phyloP scores from a whole-genome alignment of 2,888 invertebrate genomes.

The Schizotus pectinicornis region DNA sequence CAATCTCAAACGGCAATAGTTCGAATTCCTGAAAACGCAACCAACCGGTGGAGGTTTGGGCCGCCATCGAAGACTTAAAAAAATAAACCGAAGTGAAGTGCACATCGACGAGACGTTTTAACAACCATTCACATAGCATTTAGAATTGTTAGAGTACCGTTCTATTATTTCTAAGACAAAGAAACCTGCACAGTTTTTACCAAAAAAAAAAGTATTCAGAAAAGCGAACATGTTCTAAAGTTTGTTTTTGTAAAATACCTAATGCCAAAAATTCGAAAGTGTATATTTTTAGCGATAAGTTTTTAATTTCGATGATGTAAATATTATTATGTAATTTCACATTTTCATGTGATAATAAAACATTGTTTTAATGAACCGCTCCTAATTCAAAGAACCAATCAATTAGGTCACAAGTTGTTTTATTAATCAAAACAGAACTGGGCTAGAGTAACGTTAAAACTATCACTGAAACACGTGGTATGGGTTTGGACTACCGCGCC shows the following conservation, averaged over 20 bases:
- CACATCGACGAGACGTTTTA: constrained; percentile 25
- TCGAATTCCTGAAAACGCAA: constrained; percentile 11
- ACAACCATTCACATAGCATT: constrained; percentile 22
- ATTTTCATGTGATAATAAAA: constrained; percentile 46
- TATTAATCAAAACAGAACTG: no score
- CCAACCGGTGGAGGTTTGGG: constrained; percentile 12
- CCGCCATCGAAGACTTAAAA: constrained; percentile 9
- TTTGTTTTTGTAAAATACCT: constrained; percentile 37
- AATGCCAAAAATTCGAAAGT: constrained; percentile 33
- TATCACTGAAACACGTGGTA: no score
- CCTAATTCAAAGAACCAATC: no score
- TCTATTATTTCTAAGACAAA: constrained; percentile 18
- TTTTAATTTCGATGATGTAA: constrained; percentile 37
- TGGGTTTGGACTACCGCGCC: no score
- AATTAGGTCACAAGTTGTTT: no score
- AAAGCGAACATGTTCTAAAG: constrained; percentile 43
- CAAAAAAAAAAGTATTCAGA: constrained; percentile 16
- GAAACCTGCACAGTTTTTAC: constrained; percentile 40
- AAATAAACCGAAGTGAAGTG: constrained; percentile 22
- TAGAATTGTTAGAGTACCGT: constrained; percentile 21
- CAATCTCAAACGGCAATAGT: constrained; percentile 10
- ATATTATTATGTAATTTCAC: constrained; percentile 45
- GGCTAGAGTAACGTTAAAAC: no score
- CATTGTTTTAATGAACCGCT: constrained; percentile 31
- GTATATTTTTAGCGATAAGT: constrained; percentile 40